Base-by-base conservation (phyloP, 2,113 vertebrate genomes). In the Notarius lentiginosus region DNA sequence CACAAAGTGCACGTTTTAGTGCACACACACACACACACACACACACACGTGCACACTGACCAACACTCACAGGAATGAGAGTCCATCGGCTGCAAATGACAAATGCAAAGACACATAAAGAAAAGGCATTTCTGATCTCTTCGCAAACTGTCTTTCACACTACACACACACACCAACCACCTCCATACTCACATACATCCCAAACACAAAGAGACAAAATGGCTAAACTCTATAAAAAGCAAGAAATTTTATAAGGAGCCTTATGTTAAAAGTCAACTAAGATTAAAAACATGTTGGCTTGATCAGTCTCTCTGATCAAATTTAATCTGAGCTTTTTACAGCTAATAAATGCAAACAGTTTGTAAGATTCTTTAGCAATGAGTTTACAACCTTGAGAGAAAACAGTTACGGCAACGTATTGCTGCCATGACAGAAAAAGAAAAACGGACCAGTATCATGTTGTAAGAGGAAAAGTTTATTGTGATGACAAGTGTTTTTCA, bases 1-100 rank as follows among this genome's bases (percentile, higher is more conserved):
- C 89, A 87, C 86, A 88, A 90, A 86, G 90, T 88, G 84, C 14
- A 88, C 18, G 87, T 85, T 90, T 88, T 65, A 83, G 86, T 60
- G 20, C 83, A 68, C 72, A 88, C 60, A 84, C 76, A 77, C 82
- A 90, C 51, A 90, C 63, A 83, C 79, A 88, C 20, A 79, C 80
- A 86, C 85, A 83, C 87, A 79, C 63, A 80, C 73, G n/a, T 27
- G 66, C 76, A 81, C 55, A 85, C 47, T 17, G 17, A 66, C 27
- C 10, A 53, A 77, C 12, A 55, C 11, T n/a, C 2, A 22, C 2
- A 73, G 34, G 53, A 30, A 8, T 79, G 77, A 80, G 79, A 61
- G 56, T 80, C 61, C 30, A 80, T 61, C 41, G 18, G 17, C 56
- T 77, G 27, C 79, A 61, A 56, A 22, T 41, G 5, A 80, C 24